Evolutionary conservation across 2,113 vertebrate genomes (phyloP).

Genomic region (Sander lucioperca): DNA sequence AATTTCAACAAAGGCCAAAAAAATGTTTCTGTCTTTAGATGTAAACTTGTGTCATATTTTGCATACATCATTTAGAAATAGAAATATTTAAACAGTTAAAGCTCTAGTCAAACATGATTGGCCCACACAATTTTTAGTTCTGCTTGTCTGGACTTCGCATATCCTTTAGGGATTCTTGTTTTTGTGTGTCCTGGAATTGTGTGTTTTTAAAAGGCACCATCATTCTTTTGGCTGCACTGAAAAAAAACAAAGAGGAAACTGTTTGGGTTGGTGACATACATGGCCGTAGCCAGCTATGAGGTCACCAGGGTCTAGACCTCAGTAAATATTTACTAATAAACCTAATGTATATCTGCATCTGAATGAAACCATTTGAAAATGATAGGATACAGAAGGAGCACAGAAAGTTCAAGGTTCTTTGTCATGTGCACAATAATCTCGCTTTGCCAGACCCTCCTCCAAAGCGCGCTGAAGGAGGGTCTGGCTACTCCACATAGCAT

Average conservation of each 20-base stretch:
- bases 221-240: conserved; percentile 22
- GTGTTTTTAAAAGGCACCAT: conserved; percentile 38
- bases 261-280: conserved; percentile 19
- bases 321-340: no score
- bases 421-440: no score
- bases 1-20: no score
- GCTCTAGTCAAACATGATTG: conserved; percentile 11
- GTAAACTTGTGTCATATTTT: neutral
- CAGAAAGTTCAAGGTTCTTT: no score
- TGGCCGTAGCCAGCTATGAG: no score
- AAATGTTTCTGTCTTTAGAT: neutral
- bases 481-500: no score
- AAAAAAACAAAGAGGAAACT: conserved; percentile 21
- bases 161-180: conserved; percentile 37
- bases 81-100: neutral
- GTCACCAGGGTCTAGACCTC: no score
- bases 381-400: no score
- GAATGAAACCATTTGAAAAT: no score
- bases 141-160: conserved; percentile 32
- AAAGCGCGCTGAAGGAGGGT: no score
- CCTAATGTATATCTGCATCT: no score
- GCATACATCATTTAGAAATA: neutral
- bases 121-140: conserved; percentile 45
- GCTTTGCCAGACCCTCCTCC: no score
- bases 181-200: conserved; percentile 12